These are phyloP conservation scores for Falco concolor DNA, from an alignment of 2,797 vertebrate genomes.

Conservation along the genomic window DNA sequence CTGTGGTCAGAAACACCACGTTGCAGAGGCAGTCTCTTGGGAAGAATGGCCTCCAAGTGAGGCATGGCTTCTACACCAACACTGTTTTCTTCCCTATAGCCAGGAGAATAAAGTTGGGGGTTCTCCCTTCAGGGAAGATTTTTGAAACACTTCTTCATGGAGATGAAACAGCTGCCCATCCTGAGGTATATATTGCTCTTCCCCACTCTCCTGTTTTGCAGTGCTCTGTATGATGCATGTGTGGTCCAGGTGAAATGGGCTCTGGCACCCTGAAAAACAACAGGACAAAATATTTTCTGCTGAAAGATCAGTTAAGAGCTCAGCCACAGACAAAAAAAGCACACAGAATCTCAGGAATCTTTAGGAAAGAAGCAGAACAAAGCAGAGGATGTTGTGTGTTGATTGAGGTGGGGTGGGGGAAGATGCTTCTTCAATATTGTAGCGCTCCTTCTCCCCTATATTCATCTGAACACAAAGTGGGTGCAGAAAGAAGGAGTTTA, in stretches of 20 bases:
- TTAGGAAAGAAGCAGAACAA: not conserved
- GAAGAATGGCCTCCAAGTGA: not conserved
- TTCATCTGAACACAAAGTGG: not conserved
- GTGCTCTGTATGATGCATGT: rapidly evolving
- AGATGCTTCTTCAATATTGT: not conserved
- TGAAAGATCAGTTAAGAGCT: not conserved
- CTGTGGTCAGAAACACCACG: not conserved
- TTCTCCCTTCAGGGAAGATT: not conserved
- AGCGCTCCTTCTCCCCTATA: not conserved
- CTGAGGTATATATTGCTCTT: not conserved
- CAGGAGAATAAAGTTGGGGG: not conserved
- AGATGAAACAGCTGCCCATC: not conserved
- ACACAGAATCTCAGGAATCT: not conserved
- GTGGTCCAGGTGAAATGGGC: not conserved
- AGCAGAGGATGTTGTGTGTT: not conserved
- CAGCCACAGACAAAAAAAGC: not conserved
- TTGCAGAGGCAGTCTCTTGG: not conserved
- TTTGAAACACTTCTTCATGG: not conserved
- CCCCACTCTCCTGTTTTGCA: not conserved
- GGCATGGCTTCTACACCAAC: not conserved
- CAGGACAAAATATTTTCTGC: not conserved
- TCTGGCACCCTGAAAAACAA: not conserved
- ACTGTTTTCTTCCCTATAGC: not conserved
- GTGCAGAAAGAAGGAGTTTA: not conserved
- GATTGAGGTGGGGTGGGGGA: not conserved